phyloP scores from a whole-genome alignment of 2,797 vertebrate genomes.

The Crypturellus tataupa region DNA sequence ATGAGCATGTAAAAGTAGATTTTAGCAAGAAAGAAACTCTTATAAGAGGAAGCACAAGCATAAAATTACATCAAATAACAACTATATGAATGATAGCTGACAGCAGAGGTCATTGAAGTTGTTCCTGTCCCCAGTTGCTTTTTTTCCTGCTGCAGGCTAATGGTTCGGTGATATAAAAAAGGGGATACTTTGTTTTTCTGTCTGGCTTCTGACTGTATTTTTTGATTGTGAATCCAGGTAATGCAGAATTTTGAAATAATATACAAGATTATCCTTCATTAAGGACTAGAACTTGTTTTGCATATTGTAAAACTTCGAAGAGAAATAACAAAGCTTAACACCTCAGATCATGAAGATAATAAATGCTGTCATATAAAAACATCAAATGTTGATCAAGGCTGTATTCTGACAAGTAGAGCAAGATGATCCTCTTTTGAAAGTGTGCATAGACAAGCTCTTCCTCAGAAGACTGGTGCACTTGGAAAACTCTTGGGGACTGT shows the following conservation, averaged over 20 bases:
- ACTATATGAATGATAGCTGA: not conserved
- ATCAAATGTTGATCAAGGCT: not conserved
- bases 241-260: not conserved
- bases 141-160: not conserved
- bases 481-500: not conserved
- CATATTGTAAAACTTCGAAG: not conserved
- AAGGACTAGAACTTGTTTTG: not conserved
- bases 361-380: not conserved
- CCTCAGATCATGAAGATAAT: not conserved
- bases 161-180: not conserved
- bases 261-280: not conserved
- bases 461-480: not conserved
- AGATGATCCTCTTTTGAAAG: not conserved
- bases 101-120: not conserved
- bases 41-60: not conserved
- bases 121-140: not conserved
- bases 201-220: not conserved
- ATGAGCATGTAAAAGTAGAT: not conserved
- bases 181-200: not conserved
- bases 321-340: not conserved
- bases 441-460: not conserved
- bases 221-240: not conserved
- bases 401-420: not conserved
- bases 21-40: constrained; percentile 3
- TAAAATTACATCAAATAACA: not conserved